Base-by-base conservation (phyloP, 2,113 vertebrate species). In the Choloepus hoffmanni region DNA sequence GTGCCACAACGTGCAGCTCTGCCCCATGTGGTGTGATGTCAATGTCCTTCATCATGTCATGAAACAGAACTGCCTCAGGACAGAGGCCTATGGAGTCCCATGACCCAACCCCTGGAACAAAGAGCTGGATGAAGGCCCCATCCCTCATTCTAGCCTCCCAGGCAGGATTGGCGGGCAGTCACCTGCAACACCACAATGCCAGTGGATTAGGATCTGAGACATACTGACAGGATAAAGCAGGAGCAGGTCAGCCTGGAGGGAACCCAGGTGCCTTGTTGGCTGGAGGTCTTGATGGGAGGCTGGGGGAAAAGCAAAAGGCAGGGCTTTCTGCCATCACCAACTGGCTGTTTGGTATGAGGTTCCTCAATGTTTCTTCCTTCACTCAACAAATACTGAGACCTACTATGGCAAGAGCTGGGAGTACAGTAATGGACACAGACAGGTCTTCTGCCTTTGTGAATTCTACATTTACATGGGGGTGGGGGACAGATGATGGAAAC, bases 11-110 rank as follows among this genome's bases (percentile, higher is more conserved):
- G 30, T 73, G 62, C 15, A 95, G 91, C 86, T 99, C 98, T 0
- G 99, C 93, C 97, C 99, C 99, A 0, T 92, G 28, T 0, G 97
- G 70, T 15, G 98, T 98, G 26, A 99, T 98, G 98, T 99, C 98
- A 0, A 99, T 99, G 97, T 99, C 99, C 95, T 99, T 99, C 58
- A 99, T 98, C 0, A 98, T 99, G 97, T 99, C 99, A 5, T 99
- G 99, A 67, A 99, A 99, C 43, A 99, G 94, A 4, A 99, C 98
- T 0, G 99, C 99, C 99, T 99, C 96, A 5, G 53, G 36, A 58
- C 9, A 70, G 45, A n/a, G 30, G 7, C 65, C 62, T 33, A 16
- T 65, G 26, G 33, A 30, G 19, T 45, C 73, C 43, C 63, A 0
- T 43, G 36, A 58, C 82, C 33, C 4, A 48, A n/a, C 76, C 36